Evolutionary conservation across 2,888 invertebrate species (phyloP).

Genomic region (Bedellia somnulentella): DNA sequence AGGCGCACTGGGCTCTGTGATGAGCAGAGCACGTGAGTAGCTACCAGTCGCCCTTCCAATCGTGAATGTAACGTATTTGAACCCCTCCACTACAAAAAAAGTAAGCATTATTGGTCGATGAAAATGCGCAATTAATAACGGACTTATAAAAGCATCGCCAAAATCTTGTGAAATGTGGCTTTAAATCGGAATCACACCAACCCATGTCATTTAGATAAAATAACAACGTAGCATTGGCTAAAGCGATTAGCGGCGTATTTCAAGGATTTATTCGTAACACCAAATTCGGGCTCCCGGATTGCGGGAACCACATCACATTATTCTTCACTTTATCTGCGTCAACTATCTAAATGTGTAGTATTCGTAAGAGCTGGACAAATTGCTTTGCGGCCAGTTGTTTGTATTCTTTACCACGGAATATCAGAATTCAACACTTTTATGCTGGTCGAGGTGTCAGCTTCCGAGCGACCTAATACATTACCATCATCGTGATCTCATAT

Average conservation of each 20-base stretch:
- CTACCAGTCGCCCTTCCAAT: constrained; percentile 77
- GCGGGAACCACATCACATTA: too few species aligned
- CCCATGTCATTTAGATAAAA: too few species aligned
- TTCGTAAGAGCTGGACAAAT: constrained; percentile 33
- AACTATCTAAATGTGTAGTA: constrained; percentile 19
- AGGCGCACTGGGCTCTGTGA: constrained; percentile 61
- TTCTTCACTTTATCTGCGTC: constrained; percentile 6
- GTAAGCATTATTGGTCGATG: too few species aligned
- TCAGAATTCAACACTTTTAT: constrained; percentile 27
- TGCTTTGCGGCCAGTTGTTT: constrained; percentile 29
- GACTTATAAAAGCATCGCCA: not conserved
- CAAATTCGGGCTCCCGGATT: not conserved
- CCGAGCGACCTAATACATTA: constrained; percentile 14
- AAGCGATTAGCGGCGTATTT: not conserved
- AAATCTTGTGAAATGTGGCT: too few species aligned
- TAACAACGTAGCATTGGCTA: too few species aligned
- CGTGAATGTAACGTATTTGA: constrained; percentile 70
- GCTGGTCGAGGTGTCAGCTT: constrained; percentile 9
- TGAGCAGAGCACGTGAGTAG: constrained; percentile 78
- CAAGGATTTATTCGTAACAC: not conserved
- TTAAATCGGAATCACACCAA: too few species aligned
- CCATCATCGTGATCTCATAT: too few species aligned
- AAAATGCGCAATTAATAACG: too few species aligned
- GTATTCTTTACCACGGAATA: constrained; percentile 26
- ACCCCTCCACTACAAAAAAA: constrained; percentile 74